Evolutionary conservation across 2,888 invertebrate genomes (phyloP), one percentile per base, ranked within the genome.

Genomic region (Zygaena filipendulae): DNA sequence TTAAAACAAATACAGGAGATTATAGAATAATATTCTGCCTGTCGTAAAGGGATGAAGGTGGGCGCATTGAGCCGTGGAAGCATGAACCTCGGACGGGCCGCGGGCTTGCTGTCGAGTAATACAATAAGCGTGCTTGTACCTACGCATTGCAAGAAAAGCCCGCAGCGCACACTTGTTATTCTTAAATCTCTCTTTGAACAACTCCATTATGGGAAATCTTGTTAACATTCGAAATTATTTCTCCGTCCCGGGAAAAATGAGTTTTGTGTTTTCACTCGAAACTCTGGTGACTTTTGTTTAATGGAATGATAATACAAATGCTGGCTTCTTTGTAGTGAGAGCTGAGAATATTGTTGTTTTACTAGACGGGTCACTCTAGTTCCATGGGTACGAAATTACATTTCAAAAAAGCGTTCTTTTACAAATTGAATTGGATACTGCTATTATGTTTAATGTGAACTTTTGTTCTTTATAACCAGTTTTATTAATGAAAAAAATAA

Each of bases 271-370:
- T 75, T 75, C 70, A 71, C 72, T 75, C 59, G 71, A 70, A 77
- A 74, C 69, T 62, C 67, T 62, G 66, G 75, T 75, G 75, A 79
- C 77, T 75, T 75, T 75, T 77, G 71, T 75, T 74, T 75, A 79
- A 79, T 79, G 77, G 74, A 79, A 79, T 77, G 71, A 79, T 77
- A 79, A 79, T 75, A 77, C 67, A 58, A 72, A 69, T 70, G 69
- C 62, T 72, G 53, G 59, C 66, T 64, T 67, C 74, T 74, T 71
- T 74, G 74, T 75, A 70, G 72, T 71, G 62, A 59, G 60, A 48
- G 53, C 54, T 54, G 62, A 59, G 61, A 59, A 70, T 70, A 64
- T 70, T 71, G 68, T 70, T 72, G 68, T 70, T 69, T 69, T 66
- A 68, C 69, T 55, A 57, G 66, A 69, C 69, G 58, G 64, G 70